Conservation (phyloP, 2,797 vertebrate genomes). For the Sebastes umbrosus region DNA sequence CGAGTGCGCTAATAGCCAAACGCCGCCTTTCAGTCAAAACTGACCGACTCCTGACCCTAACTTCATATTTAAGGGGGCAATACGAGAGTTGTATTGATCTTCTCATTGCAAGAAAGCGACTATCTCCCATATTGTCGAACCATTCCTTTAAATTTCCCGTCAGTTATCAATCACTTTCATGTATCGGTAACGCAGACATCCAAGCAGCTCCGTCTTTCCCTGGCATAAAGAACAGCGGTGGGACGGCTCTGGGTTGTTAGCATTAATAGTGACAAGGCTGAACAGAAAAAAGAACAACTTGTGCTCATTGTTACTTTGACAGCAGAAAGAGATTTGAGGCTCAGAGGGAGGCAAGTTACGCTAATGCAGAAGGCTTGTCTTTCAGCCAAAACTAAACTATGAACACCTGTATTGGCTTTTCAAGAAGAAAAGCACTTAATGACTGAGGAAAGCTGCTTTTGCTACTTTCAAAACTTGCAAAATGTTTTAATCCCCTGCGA, state of each 20-base stretch:
- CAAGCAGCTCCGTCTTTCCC: neutral
- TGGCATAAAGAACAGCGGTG: neutral
- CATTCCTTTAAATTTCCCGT: neutral
- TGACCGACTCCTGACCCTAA: neutral
- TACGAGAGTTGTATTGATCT: neutral
- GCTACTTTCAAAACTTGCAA: neutral
- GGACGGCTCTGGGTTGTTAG: neutral
- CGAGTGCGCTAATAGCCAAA: neutral
- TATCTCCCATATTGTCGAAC: neutral
- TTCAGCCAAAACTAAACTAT: neutral
- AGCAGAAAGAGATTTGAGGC: neutral
- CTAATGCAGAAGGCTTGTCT: neutral
- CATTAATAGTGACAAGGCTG: neutral
- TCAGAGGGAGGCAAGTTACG: neutral
- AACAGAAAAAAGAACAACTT: neutral
- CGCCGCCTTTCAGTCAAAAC: neutral
- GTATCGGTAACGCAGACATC: neutral
- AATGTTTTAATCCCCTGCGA: too few relatives aligned
- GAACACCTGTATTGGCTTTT: constrained; percentile 4
- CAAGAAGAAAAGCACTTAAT: neutral
- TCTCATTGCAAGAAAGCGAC: neutral
- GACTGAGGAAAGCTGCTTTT: neutral
- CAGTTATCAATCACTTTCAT: neutral
- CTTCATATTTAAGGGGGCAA: neutral
- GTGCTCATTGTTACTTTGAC: neutral